These are phyloP conservation scores for Xerus inauris DNA, from an alignment of 2,113 vertebrate genomes.

Conservation along the genomic window DNA sequence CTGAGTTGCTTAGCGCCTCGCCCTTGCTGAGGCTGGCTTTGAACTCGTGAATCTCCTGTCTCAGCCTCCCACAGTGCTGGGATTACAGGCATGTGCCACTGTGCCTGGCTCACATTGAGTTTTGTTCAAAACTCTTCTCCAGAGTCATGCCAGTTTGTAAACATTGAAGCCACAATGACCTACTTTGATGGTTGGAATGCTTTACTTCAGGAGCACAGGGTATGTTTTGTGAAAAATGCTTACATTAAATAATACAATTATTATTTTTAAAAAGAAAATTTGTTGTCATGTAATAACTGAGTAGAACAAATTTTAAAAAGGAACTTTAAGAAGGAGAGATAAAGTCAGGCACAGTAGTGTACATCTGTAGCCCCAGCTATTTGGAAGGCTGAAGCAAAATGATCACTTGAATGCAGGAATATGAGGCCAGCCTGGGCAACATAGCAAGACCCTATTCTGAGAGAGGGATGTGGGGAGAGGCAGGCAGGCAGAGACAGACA, in stretches of 20 bases:
- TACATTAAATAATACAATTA: background rate
- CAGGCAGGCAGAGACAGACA: background rate
- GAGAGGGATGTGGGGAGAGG: too few species aligned
- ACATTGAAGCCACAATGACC: background rate
- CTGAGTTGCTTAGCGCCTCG: too few species aligned
- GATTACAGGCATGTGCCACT: too few species aligned
- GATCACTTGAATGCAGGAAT: background rate
- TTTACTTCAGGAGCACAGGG: background rate
- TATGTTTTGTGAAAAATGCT: background rate
- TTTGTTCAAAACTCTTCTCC: conserved; percentile 18
- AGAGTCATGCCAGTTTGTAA: conserved; percentile 21
- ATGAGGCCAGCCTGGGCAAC: background rate
- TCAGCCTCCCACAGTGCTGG: too few species aligned
- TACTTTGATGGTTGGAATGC: background rate
- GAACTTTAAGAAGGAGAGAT: conserved; percentile 1
- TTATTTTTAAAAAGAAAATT: too few species aligned
- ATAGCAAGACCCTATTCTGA: background rate
- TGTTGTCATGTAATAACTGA: too few species aligned
- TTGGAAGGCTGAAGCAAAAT: background rate
- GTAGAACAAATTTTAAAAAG: too few species aligned
- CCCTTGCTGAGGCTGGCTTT: too few species aligned
- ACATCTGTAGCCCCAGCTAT: background rate
- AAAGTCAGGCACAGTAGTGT: background rate
- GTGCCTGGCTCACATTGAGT: too few species aligned
- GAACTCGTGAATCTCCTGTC: too few species aligned